phyloP scores from a whole-genome alignment of 2,797 vertebrate genomes.

The Aulostomus chinensis region DNA sequence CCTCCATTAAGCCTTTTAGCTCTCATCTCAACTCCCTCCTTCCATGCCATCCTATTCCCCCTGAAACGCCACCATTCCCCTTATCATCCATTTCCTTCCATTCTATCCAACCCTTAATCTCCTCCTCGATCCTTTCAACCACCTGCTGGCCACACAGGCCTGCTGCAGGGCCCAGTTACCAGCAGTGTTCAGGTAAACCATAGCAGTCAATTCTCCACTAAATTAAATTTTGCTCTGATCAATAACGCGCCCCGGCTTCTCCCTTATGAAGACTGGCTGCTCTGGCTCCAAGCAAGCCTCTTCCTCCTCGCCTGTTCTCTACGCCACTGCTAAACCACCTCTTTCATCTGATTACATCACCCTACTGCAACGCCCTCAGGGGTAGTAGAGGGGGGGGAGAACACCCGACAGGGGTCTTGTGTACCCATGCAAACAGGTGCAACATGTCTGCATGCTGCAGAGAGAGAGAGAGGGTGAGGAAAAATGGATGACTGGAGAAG shows the following conservation, averaged over 20 bases:
- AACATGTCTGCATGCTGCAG: constrained; percentile 70
- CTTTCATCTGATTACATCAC: constrained; percentile 86
- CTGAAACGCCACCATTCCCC: constrained; percentile 66
- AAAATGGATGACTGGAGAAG: constrained; percentile 39
- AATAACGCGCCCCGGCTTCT: constrained; percentile 66
- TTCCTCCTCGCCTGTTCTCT: constrained; percentile 52
- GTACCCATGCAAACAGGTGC: constrained; percentile 82
- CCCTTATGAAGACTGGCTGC: constrained; percentile 58
- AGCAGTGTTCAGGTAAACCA: constrained; percentile 69
- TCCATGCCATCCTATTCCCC: constrained; percentile 60
- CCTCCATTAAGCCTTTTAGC: constrained; percentile 76
- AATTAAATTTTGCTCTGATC: constrained; percentile 81
- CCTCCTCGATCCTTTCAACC: constrained; percentile 67
- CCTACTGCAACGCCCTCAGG: constrained; percentile 76
- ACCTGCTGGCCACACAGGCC: constrained; percentile 68
- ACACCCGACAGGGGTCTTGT: constrained; percentile 74
- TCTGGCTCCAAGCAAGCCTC: constrained; percentile 51
- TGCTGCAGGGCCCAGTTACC: constrained; percentile 65
- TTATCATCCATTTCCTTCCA: constrained; percentile 71
- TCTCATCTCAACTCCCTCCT: constrained; percentile 55
- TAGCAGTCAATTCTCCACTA: constrained; percentile 78
- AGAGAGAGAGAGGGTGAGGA: constrained; percentile 35
- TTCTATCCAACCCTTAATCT: constrained; percentile 75
- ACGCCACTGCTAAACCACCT: constrained; percentile 70
- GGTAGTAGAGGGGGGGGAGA: constrained; percentile 63